Base-by-base conservation (phyloP, 53 echinoderm and acorn worm species). In the Apostichopus leukothele region DNA sequence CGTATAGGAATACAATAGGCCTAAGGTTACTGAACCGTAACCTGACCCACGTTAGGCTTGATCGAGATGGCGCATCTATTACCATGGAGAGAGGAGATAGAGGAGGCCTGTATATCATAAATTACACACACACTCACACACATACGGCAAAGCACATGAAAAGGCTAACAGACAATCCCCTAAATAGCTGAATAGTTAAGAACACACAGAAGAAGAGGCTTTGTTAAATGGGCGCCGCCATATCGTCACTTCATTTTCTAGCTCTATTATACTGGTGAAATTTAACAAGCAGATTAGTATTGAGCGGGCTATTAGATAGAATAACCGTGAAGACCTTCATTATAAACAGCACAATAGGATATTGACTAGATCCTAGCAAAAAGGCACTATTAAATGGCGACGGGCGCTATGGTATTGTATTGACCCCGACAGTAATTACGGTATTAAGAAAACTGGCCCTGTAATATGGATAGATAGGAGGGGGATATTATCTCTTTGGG, bases 121-220 rank as follows among this genome's bases (percentile, higher is more conserved):
- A 63, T 63, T 63, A 63, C 63, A 63, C 16, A 63, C 63, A 63
- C 16, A 63, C 14, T 13, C 63, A 16, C 53, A 79, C 79, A 51
- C 0, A 18, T 4, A 79, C 9, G 52, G 53, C 52, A 51, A 39
- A 39, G 39, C 39, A 52, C 79, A 50, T 79, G 79, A 81, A 81
- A 81, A 81, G 81, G 81, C 81, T 81, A 81, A 81, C 81, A 81
- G 81, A 81, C 81, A 81, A 81, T 59, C 59, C 6, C 39, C 55
- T 54, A 81, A 81, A 81, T 59, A 81, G 81, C 20, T 81, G 81
- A 81, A 81, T 22, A 23, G 81, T 8, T 18, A 0, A 20, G 19
- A 59, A 14, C 54, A 54, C 81, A 54, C 54, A 55, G 81, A 81
- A 54, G 7, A 81, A 54, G 21, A 51, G 79, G 51, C 53, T 16